A percentile compares a stretch with the other conserved stretches of the same genome.
phyloP scores from a whole-genome alignment of 1,140 invertebrate species.

The Drosophila asahinai region DNA sequence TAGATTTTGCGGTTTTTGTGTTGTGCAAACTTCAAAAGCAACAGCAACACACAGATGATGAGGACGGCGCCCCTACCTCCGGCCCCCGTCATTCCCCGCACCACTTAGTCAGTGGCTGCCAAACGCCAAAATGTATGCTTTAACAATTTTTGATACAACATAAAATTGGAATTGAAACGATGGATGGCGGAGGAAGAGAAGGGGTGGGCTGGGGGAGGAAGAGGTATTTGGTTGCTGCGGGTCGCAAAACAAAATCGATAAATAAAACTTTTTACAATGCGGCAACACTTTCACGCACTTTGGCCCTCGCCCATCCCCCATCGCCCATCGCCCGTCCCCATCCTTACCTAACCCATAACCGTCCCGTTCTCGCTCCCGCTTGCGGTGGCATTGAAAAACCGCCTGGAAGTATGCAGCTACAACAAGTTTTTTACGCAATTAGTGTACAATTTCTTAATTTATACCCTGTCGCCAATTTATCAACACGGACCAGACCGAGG shows the following conservation, averaged over 20 bases:
- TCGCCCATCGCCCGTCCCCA: neutral
- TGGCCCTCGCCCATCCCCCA: slow-evolving; percentile 8
- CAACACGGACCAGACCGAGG: slow-evolving; percentile 54
- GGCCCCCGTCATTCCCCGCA: neutral
- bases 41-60: slow-evolving; percentile 57
- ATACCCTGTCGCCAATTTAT: slow-evolving; percentile 84
- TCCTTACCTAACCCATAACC: neutral
- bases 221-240: slow-evolving; percentile 61
- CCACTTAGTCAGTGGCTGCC: slow-evolving; percentile 51
- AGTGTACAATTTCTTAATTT: slow-evolving; percentile 85
- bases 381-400: slow-evolving; percentile 75
- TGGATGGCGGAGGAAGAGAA: too few relatives aligned
- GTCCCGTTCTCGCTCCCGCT: slow-evolving; percentile 12
- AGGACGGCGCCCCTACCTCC: neutral
- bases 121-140: slow-evolving; percentile 81
- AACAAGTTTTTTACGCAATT: slow-evolving; percentile 84
- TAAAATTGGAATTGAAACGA: slow-evolving; percentile 75
- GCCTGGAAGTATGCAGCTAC: slow-evolving; percentile 71
- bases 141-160: slow-evolving; percentile 78
- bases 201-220: neutral
- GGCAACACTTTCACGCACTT: slow-evolving; percentile 80
- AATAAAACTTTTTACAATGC: slow-evolving; percentile 77
- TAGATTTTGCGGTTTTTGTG: slow-evolving; percentile 83
- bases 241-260: slow-evolving; percentile 79
- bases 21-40: slow-evolving; percentile 83